Conservation (phyloP, 2,113 vertebrate species). For the Coturnix japonica region DNA sequence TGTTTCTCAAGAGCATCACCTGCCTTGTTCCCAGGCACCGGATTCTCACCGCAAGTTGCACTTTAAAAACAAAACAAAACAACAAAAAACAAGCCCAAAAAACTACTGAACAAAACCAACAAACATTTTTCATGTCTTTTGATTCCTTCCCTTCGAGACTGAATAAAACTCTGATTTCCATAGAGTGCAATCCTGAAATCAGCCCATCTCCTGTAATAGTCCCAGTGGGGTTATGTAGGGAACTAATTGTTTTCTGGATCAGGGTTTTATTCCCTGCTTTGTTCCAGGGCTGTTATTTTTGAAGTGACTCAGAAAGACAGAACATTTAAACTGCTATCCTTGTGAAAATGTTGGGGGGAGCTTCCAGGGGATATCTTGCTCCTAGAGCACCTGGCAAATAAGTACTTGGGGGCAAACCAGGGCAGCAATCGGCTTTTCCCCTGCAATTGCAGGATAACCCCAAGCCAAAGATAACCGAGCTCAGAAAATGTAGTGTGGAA, state of each 20-base stretch:
- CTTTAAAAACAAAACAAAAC: neutral
- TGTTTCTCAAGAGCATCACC: neutral
- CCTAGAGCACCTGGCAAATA: neutral
- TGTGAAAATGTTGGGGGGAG: neutral
- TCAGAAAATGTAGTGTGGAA: neutral
- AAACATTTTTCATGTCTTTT: neutral
- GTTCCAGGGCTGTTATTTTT: neutral
- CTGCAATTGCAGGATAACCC: neutral
- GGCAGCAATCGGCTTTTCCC: neutral
- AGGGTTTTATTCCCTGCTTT: neutral
- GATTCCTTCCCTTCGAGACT: conserved; percentile 3
- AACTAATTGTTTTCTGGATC: conserved; percentile 43
- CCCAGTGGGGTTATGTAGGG: conserved; percentile 1
- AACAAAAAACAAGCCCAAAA: neutral
- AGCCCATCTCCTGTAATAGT: conserved; percentile 43
- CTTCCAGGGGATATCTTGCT: neutral
- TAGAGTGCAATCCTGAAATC: conserved; percentile 24
- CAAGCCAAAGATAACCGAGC: neutral
- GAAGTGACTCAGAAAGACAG: neutral
- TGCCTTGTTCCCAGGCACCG: neutral
- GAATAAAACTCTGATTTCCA: conserved; percentile 43
- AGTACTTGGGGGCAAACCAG: neutral
- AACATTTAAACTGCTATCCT: neutral
- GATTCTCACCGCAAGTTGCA: neutral
- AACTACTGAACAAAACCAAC: neutral